A percentile compares a stretch with the other conserved stretches of the same genome.
These are phyloP conservation scores for Acipenser ruthenus DNA, from an alignment of 2,797 vertebrate genomes.

Conservation along the genomic window DNA sequence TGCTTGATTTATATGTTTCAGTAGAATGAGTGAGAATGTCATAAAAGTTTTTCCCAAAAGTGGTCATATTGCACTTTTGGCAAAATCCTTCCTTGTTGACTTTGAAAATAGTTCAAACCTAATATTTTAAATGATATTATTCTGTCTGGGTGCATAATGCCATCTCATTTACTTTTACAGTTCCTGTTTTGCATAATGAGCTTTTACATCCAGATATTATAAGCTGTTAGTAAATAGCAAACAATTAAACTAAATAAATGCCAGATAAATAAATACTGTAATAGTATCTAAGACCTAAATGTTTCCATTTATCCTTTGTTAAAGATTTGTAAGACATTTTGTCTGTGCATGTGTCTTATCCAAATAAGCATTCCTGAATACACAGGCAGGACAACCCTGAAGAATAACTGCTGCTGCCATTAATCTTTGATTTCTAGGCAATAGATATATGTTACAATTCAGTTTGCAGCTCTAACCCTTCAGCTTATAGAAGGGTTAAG, in stretches of 20 bases:
- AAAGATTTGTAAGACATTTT: too few relatives aligned
- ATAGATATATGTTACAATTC: too few relatives aligned
- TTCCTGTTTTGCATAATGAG: background rate
- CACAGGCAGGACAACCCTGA: constrained; percentile 1
- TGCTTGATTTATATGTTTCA: background rate
- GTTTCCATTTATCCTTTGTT: too few relatives aligned
- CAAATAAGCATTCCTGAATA: background rate
- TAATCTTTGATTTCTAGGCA: too few relatives aligned
- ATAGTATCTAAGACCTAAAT: too few relatives aligned
- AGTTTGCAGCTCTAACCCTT: too few relatives aligned
- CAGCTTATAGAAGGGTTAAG: too few relatives aligned
- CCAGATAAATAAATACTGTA: background rate
- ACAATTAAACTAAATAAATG: too few relatives aligned
- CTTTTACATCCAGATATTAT: too few relatives aligned
- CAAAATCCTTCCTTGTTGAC: background rate
- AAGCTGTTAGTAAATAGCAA: too few relatives aligned
- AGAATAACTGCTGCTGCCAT: background rate
- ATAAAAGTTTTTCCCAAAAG: background rate
- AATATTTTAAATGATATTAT: background rate
- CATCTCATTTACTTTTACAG: background rate
- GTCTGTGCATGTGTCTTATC: too few relatives aligned
- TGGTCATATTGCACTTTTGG: background rate
- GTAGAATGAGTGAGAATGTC: background rate
- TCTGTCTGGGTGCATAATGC: background rate
- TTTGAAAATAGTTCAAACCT: background rate